phyloP scores from a whole-genome alignment of 1,140 invertebrate genomes.

The Colletes gigas region DNA sequence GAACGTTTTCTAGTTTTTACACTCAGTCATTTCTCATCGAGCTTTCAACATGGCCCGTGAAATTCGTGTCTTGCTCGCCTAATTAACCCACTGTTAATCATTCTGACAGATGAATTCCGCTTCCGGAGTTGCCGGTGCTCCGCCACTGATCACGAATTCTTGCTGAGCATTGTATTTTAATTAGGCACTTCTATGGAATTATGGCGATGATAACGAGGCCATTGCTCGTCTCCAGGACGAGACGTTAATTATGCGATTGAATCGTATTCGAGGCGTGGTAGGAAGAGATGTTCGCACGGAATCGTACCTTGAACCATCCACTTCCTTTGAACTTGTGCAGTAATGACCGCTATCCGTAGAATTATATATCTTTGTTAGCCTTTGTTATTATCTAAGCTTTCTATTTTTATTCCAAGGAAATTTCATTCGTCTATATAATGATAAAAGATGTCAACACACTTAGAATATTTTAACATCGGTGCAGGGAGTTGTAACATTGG shows the following conservation, averaged over 20 bases:
- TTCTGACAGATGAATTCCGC: slow-evolving; percentile 50
- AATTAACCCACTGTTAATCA: slow-evolving; percentile 49
- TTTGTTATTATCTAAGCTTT: slow-evolving; percentile 7
- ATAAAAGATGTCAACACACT: too few relatives aligned
- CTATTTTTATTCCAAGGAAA: not conserved
- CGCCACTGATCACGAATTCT: slow-evolving; percentile 33
- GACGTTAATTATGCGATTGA: slow-evolving; percentile 35
- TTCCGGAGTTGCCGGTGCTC: slow-evolving; percentile 46
- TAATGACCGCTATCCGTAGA: slow-evolving; percentile 3
- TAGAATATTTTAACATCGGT: too few relatives aligned
- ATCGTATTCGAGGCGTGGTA: slow-evolving; percentile 17
- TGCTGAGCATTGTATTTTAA: slow-evolving; percentile 45
- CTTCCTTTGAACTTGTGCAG: slow-evolving; percentile 3
- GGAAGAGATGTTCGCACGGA: slow-evolving; percentile 1
- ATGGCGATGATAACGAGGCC: slow-evolving; percentile 28
- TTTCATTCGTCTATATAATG: too few relatives aligned
- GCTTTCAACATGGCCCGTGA: not conserved
- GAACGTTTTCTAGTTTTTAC: slow-evolving; percentile 9
- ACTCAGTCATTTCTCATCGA: slow-evolving; percentile 7
- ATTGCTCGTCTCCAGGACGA: not conserved
- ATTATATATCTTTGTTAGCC: not conserved
- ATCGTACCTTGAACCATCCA: not conserved
- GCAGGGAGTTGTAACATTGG: too few relatives aligned
- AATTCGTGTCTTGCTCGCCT: slow-evolving; percentile 12
- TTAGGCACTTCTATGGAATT: slow-evolving; percentile 24